Base-by-base conservation (phyloP, 2,888 invertebrate genomes). In the Furcula furcula region DNA sequence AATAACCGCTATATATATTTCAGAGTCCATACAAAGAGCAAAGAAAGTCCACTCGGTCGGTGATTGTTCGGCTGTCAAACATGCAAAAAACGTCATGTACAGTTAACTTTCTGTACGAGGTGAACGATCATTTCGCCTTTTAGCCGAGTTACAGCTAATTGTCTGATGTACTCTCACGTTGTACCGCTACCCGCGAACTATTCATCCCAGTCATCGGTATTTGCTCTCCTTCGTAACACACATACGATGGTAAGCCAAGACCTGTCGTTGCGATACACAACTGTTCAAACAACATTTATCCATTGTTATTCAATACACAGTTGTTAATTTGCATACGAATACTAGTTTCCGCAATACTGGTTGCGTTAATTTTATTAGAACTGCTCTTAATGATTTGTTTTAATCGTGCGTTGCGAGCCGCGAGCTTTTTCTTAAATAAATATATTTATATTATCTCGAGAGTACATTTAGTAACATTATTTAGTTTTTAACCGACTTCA, bases 121-220 rank as follows among this genome's bases (percentile, higher is more conserved):
- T 66, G 73, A 78, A 66, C 65, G 62, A 71, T 73, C 60, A 62
- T 65, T 65, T 63, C 47, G 51, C 55, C 38, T 42, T 41, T 42
- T 73, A 83, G 62, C 83, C 83, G 65, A 85, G 84, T 86, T 73
- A 79, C 83, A 81, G 58, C 70, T 70, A 70, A 78, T 79, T 80
- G 80, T 79, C 67, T 74, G 47, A 48, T 55, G 65, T 71, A 53
- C 34, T 59, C 53, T 60, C 65, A 64, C 62, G 42, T 45, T 52
- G 64, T 77, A 76, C 83, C 83, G 84, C 71, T 84, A 81, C 49
- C 56, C 46, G 42, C 36, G 38, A 52, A 36, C 47, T 49, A 38
- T 37, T 41, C 45, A 48, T 48, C 41, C 38, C 41, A 54, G 32
- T 40, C 34, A 45, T 40, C 34, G 49, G 35, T 46, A 42, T 56